phyloP scores from a whole-genome alignment of 2,113 vertebrate genomes.

The Leucopternis melanops region DNA sequence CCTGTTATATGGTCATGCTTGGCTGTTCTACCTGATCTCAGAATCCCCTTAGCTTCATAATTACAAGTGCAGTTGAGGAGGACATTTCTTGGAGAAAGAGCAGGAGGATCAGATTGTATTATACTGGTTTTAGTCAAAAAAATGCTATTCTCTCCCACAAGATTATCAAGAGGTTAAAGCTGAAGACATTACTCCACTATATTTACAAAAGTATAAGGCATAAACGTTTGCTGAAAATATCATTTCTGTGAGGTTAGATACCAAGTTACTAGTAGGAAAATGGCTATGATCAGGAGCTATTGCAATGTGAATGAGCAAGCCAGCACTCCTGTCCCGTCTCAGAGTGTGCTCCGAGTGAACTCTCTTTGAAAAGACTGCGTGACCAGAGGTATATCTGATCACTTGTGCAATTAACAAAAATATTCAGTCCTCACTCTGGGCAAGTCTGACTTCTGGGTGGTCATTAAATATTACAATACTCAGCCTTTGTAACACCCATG shows the following conservation, averaged over 20 bases:
- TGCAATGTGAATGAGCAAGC: neutral
- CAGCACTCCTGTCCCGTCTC: neutral
- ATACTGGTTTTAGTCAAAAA: neutral
- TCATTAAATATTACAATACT: neutral
- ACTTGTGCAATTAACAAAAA: neutral
- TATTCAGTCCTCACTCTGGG: neutral
- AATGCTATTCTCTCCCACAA: neutral
- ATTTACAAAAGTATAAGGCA: neutral
- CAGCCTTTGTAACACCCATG: neutral
- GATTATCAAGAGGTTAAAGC: neutral
- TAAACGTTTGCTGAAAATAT: neutral
- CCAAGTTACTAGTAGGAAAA: neutral
- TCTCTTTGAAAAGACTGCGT: neutral
- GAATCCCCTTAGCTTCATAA: neutral
- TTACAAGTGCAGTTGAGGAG: neutral
- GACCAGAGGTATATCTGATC: neutral
- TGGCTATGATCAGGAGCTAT: neutral
- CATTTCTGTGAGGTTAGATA: neutral
- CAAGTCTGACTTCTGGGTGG: neutral
- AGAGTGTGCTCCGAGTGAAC: accelerated
- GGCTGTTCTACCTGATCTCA: neutral
- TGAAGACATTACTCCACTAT: neutral
- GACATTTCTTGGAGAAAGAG: neutral
- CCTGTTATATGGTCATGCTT: neutral
- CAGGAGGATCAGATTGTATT: neutral